These are phyloP conservation scores for Orthonychiurus folsomi DNA, from an alignment of 2,888 invertebrate genomes.

Conservation along the genomic window DNA sequence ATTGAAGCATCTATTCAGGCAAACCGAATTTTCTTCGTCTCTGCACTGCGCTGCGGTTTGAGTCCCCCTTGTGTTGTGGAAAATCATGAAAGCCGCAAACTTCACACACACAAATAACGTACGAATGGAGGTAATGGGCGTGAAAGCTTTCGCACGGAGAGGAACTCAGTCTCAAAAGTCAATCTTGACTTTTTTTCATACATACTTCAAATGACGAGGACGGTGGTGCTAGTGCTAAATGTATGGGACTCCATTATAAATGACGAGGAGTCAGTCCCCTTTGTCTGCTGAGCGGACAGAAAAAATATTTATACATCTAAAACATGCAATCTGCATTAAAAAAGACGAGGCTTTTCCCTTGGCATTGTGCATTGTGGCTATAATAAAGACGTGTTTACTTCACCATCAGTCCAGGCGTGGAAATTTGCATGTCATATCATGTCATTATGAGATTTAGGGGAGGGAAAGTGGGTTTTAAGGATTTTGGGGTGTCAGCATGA, in stretches of 20 bases:
- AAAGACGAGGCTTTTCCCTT: neutral
- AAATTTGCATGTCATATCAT: neutral
- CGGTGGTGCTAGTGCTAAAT: neutral
- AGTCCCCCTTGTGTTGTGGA: neutral
- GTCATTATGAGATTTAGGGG: no score
- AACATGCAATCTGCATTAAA: neutral
- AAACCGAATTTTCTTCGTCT: no score
- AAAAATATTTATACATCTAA: neutral
- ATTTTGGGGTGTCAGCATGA: no score
- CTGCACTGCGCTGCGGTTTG: no score
- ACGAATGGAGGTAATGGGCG: neutral
- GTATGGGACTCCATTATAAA: neutral
- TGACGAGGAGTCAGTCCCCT: neutral
- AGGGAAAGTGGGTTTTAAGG: no score
- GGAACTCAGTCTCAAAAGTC: neutral
- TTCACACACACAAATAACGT: neutral
- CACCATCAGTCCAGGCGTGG: neutral
- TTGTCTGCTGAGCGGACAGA: no score
- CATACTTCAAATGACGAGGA: neutral
- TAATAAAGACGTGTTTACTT: no score
- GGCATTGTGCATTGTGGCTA: constrained; percentile 1
- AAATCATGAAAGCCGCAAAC: neutral
- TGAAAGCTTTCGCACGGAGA: constrained; percentile 1
- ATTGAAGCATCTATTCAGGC: no score
- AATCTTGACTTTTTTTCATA: neutral